Conservation (phyloP, 2,888 invertebrate genomes). For the Megaustenia siamemsis region DNA sequence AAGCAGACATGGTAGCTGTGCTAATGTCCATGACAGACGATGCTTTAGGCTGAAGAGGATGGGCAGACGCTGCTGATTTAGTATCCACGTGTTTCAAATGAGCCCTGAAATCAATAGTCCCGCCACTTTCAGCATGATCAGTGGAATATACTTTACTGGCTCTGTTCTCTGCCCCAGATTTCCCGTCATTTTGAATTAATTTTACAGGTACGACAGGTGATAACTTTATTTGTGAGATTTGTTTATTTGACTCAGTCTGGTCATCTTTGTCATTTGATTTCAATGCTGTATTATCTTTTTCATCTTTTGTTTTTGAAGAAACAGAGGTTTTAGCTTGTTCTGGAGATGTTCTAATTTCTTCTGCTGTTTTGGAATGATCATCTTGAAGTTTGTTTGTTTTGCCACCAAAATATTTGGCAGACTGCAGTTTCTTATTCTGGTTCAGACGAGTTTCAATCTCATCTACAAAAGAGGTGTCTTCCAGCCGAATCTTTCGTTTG, state of each 20-base stretch:
- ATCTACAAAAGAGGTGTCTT: conserved; percentile 69
- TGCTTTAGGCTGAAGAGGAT: conserved; percentile 5
- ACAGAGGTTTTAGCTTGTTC: background rate
- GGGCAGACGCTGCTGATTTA: background rate
- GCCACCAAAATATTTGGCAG: conserved; percentile 68
- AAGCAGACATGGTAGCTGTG: background rate
- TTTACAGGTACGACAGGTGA: conserved; percentile 21
- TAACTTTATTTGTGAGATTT: background rate
- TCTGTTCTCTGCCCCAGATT: background rate
- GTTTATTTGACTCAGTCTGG: background rate
- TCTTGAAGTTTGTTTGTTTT: conserved; percentile 54
- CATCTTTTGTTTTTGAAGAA: background rate
- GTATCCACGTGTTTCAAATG: conserved; percentile 30
- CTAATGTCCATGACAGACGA: background rate
- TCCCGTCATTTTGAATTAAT: background rate
- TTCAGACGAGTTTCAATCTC: conserved; percentile 73
- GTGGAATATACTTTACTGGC: background rate
- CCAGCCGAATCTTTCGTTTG: conserved; percentile 69
- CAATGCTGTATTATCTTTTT: background rate
- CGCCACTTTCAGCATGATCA: background rate
- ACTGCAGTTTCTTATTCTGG: conserved; percentile 76
- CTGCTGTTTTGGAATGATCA: conserved; percentile 18
- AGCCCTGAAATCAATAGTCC: conserved; percentile 22
- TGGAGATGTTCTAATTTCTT: background rate
- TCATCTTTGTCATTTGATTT: conserved; percentile 25